phyloP scores from a whole-genome alignment of 2,113 vertebrate genomes.

The Natator depressus region DNA sequence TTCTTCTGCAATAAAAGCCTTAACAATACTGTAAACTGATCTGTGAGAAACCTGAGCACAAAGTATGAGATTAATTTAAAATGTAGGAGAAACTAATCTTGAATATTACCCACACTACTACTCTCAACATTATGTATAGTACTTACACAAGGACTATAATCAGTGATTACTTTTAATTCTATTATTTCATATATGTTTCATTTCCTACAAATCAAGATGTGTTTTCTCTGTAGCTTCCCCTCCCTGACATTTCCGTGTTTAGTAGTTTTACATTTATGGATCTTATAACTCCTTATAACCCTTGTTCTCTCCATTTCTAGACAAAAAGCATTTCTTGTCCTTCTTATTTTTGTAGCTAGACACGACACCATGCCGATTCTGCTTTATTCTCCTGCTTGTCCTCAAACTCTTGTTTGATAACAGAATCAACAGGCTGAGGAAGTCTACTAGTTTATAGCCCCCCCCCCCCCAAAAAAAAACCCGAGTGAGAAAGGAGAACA shows the following conservation, averaged over 20 bases:
- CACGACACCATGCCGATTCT: conserved; percentile 54
- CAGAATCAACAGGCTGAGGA: conserved; percentile 14
- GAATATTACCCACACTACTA: neutral
- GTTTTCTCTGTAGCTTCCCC: conserved; percentile 27
- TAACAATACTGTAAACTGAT: neutral
- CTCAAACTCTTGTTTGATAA: conserved; percentile 49
- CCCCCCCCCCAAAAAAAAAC: neutral
- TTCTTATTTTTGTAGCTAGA: conserved; percentile 60
- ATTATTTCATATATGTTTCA: neutral
- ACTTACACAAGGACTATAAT: neutral
- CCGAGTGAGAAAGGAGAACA: neutral
- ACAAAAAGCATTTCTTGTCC: conserved; percentile 54
- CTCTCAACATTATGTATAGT: neutral
- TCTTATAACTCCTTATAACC: conserved; percentile 63
- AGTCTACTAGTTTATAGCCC: conserved; percentile 43
- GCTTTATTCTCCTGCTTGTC: conserved; percentile 62
- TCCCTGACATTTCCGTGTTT: conserved; percentile 55
- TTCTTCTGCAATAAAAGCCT: neutral
- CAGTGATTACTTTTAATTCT: conserved; percentile 4
- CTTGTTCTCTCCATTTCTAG: conserved; percentile 52
- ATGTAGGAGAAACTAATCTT: neutral
- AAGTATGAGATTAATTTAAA: neutral
- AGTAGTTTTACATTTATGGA: conserved; percentile 33
- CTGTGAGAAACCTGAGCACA: neutral
- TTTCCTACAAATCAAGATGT: neutral